phyloP scores from a whole-genome alignment of 1,140 invertebrate genomes.

The Zaprionus tsacasi region DNA sequence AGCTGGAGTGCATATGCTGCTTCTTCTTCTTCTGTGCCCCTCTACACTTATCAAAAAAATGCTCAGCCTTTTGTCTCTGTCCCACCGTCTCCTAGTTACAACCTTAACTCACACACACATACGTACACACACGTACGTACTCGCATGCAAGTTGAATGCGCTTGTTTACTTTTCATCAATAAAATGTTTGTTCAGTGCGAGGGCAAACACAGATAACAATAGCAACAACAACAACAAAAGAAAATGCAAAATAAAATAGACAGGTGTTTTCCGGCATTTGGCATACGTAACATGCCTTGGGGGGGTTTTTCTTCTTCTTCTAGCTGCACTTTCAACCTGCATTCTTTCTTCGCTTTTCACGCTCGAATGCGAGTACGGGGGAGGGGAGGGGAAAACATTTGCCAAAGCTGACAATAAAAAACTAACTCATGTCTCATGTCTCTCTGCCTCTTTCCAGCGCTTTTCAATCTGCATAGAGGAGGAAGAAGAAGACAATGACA shows the following conservation, averaged over 20 bases:
- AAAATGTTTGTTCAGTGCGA: conserved; percentile 60
- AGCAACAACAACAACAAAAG: conserved; percentile 14
- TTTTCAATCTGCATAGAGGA: conserved; percentile 28
- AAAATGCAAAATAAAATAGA: conserved; percentile 42
- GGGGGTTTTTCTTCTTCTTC: background rate
- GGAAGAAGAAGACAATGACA: conserved; percentile 47
- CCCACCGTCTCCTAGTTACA: conserved; percentile 38
- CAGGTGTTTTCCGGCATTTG: conserved; percentile 67
- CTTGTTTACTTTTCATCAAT: conserved; percentile 78
- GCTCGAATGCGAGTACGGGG: conserved; percentile 53
- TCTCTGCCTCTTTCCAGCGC: conserved; percentile 24
- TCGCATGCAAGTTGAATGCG: conserved; percentile 17
- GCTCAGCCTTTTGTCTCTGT: conserved; percentile 15
- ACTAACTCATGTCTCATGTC: conserved; percentile 10
- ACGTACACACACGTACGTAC: background rate
- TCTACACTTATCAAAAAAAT: conserved; percentile 2
- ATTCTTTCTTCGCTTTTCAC: conserved; percentile 46
- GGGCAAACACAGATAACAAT: conserved; percentile 37
- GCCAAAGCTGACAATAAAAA: conserved; percentile 5
- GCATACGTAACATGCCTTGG: conserved; percentile 34
- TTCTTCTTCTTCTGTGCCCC: too few species aligned
- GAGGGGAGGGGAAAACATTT: background rate
- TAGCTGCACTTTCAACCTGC: conserved; percentile 23
- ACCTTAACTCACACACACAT: background rate
- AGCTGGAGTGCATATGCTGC: background rate